Conservation (phyloP, 2,888 invertebrate genomes). For the Scaptomyza caliginosa region DNA sequence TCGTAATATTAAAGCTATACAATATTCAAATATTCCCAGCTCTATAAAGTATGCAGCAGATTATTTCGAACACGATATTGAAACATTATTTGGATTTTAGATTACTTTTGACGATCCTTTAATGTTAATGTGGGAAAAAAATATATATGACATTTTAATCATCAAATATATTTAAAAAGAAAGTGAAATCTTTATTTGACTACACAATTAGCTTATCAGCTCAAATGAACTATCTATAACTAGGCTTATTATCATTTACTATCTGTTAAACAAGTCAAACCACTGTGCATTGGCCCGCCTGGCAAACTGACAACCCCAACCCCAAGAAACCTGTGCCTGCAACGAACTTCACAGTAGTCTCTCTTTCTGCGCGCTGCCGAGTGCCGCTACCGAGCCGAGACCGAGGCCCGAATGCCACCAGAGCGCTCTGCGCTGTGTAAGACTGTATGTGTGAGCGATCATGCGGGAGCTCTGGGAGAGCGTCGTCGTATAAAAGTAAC, state of each 20-base stretch:
- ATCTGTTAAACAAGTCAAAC: not conserved
- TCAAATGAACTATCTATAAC: not conserved
- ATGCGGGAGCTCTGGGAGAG: constrained; percentile 71
- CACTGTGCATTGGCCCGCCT: constrained; percentile 52
- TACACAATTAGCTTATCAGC: constrained; percentile 11
- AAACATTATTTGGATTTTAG: not conserved
- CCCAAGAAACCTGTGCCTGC: constrained; percentile 50
- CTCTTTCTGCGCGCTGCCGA: constrained; percentile 73
- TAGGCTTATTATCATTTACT: not conserved
- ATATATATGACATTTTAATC: not conserved
- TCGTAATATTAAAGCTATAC: not conserved
- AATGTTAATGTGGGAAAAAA: not conserved
- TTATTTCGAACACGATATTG: not conserved
- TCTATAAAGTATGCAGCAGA: constrained; percentile 44
- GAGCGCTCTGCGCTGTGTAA: constrained; percentile 4
- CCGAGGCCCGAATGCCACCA: constrained; percentile 54
- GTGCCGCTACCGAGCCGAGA: constrained; percentile 67
- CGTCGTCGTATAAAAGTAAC: constrained; percentile 82
- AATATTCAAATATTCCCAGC: not conserved
- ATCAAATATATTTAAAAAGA: not conserved
- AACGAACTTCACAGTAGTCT: constrained; percentile 75
- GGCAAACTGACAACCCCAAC: constrained; percentile 54
- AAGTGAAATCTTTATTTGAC: constrained; percentile 15
- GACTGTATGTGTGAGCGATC: constrained; percentile 51
- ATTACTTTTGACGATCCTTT: no score